Evolutionary conservation across 2,113 vertebrate species (phyloP).

Genomic region (Morphnarchus princeps): DNA sequence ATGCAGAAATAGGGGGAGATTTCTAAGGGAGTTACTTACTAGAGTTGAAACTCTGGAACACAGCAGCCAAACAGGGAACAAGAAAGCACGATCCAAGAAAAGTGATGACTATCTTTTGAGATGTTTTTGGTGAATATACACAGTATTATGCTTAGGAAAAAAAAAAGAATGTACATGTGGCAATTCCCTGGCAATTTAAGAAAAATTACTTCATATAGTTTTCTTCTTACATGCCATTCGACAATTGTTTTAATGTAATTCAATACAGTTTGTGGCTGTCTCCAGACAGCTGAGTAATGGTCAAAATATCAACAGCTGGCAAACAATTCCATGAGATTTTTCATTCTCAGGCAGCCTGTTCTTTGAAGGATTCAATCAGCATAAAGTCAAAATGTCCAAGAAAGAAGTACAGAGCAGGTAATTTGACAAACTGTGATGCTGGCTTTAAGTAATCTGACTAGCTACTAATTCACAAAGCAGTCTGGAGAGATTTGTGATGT

Average conservation of each 20-base stretch:
- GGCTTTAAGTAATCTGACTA: conserved; percentile 68
- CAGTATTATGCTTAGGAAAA: neutral
- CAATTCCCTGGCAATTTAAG: conserved; percentile 25
- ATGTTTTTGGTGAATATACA: neutral
- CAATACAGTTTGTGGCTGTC: conserved; percentile 68
- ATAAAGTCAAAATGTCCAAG: conserved; percentile 60
- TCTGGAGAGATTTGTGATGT: conserved; percentile 70
- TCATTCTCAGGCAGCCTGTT: conserved; percentile 10
- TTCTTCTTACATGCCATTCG: conserved; percentile 54
- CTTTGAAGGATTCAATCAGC: conserved; percentile 70
- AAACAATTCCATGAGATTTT: conserved; percentile 47
- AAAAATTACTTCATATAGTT: conserved; percentile 45
- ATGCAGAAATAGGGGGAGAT: neutral
- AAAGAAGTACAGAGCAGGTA: conserved; percentile 65
- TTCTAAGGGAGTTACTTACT: neutral
- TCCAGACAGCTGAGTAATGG: conserved; percentile 76
- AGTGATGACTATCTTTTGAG: neutral
- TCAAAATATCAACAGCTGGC: conserved; percentile 71
- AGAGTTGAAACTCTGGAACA: neutral
- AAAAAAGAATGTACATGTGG: neutral
- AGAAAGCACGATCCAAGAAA: neutral
- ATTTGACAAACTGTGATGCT: conserved; percentile 69
- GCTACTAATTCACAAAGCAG: conserved; percentile 73
- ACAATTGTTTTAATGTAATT: conserved; percentile 62
- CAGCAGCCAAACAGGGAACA: neutral